Conservation (phyloP, 2,113 vertebrate species). For the Ptilonorhynchus violaceus region DNA sequence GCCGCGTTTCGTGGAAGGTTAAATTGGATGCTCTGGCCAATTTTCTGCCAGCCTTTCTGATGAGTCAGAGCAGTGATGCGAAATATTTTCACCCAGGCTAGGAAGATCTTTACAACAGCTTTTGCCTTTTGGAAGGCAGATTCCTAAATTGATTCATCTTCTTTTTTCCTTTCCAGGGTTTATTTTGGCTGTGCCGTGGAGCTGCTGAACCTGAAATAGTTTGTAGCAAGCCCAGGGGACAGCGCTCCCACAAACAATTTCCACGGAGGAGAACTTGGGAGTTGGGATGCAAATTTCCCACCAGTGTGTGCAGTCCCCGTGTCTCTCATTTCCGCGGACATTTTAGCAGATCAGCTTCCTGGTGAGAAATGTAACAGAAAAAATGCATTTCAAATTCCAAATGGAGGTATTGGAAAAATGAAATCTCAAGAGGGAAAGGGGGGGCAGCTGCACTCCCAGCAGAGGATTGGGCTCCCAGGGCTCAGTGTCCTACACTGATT, state of each 20-base stretch:
- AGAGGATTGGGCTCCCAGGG: accelerated
- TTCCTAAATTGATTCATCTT: background rate
- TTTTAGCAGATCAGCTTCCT: accelerated
- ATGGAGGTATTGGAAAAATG: accelerated
- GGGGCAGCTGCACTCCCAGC: accelerated
- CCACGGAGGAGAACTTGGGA: background rate
- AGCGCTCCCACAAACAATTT: background rate
- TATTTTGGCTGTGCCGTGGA: background rate
- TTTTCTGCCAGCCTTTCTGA: background rate
- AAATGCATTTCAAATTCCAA: background rate
- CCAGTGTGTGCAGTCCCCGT: accelerated
- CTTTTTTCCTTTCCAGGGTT: background rate
- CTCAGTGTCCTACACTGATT: accelerated
- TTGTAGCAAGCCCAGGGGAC: background rate
- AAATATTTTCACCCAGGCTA: background rate
- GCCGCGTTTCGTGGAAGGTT: background rate
- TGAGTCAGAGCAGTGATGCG: conserved; percentile 17
- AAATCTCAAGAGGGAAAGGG: accelerated
- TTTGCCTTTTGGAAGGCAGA: background rate
- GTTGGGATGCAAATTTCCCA: background rate
- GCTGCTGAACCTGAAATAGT: background rate
- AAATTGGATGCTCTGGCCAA: conserved; percentile 2
- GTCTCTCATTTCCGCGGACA: accelerated
- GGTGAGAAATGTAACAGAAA: accelerated
- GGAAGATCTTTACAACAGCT: background rate